Base-by-base conservation (phyloP, 2,888 invertebrate species). In the Julus scandinavius region DNA sequence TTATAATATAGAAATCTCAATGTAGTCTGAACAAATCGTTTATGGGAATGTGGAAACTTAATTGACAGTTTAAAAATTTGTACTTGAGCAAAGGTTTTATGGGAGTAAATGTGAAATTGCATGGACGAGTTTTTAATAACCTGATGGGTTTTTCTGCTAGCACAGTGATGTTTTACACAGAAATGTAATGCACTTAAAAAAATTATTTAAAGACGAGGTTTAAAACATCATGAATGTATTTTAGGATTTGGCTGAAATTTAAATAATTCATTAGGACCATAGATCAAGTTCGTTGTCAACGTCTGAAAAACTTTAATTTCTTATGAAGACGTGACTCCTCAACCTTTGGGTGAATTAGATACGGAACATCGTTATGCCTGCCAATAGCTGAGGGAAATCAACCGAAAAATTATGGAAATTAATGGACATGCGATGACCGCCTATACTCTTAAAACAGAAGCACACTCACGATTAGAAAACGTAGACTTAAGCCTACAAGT, bases 341-440 rank as follows among this genome's bases (percentile, higher is more conserved):
- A 58, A 9, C n/a, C 58, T 2, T 58, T 58, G 17, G 1, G n/a
- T 13, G 58, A 58, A 4, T 58, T 58, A 58, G 58, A n/a, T n/a
- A 58, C 58, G 58, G 58, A n/a, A n/a, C 58, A 9, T 3, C 58
- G 58, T n/a, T 58, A 58, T 58, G 58, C 58, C 58, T 58, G 2
- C 17, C 17, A 58, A 58, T 58, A 58, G 58, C 58, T 58, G 3
- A 58, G n/a, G 17, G 58, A 58, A 58, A 58, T 58, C 58, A 58
- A 17, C n/a, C 58, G 58, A 58, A 1, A 58, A 58, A 58, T 58
- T 58, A 58, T 58, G 58, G n/a, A 58, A 58, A 58, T 58, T n/a
- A 58, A 58, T 58, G 17, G 58, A 58, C 58, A 58, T 13, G 58
- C 58, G 58, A 58, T 58, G 58, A 58, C 58, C 58, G 58, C 58